Evolutionary conservation across 2,113 vertebrate species (phyloP).

Genomic region (Takifugu flavidus): DNA sequence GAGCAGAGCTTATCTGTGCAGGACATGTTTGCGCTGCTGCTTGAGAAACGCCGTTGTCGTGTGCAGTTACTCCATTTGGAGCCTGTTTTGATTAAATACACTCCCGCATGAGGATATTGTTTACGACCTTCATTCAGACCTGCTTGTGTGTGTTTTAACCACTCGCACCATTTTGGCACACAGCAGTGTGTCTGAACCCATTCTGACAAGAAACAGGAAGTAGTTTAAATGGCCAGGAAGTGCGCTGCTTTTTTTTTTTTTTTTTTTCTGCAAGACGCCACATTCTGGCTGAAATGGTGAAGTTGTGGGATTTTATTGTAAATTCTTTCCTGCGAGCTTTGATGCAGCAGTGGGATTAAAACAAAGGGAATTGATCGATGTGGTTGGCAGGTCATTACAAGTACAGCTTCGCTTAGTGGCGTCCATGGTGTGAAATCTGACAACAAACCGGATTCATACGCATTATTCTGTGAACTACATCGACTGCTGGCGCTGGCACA

Average conservation of each 20-base stretch:
- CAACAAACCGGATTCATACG: slow-evolving; percentile 3
- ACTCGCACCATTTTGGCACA: no score
- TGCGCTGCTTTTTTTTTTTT: not conserved
- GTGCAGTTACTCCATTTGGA: not conserved
- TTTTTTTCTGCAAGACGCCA: no score
- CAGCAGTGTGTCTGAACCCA: not conserved
- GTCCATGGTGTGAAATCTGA: not conserved
- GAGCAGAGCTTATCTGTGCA: slow-evolving; percentile 22
- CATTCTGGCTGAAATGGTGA: no score
- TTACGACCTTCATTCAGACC: not conserved
- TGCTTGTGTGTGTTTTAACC: not conserved
- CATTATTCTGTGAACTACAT: slow-evolving; percentile 15
- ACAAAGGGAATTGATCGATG: no score
- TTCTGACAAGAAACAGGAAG: not conserved
- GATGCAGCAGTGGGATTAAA: no score
- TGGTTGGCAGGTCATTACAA: no score
- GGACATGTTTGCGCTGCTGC: not conserved
- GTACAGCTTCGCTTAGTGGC: no score
- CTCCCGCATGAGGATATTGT: not conserved
- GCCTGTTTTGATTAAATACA: not conserved
- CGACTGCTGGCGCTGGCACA: slow-evolving; percentile 9
- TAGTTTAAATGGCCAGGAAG: not conserved
- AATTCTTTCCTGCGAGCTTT: no score
- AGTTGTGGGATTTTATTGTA: no score
- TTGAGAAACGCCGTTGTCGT: not conserved